A percentile compares a stretch with the other conserved stretches of the same genome.
Conservation (phyloP, 2,797 vertebrate species). For the Amphiprion clarkii region DNA sequence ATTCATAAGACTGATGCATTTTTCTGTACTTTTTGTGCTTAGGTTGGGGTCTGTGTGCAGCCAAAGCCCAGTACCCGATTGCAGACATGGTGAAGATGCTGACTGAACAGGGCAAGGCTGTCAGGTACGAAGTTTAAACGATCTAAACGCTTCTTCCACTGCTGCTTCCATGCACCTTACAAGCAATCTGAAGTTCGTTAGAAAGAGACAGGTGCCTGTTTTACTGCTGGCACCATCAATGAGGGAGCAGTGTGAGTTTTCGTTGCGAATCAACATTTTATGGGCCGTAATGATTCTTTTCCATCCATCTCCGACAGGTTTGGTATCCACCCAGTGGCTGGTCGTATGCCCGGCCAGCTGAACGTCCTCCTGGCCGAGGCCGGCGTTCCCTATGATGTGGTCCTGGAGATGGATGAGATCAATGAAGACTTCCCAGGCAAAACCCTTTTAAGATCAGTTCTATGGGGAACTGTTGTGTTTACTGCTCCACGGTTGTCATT, state of each 20-base stretch:
- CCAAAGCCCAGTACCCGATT: constrained; percentile 89
- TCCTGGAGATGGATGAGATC: constrained; percentile 91
- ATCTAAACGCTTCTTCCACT: not conserved
- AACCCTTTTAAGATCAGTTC: not conserved
- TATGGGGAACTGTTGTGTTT: constrained; percentile 14
- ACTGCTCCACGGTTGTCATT: constrained; percentile 10
- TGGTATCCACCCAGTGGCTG: constrained; percentile 89
- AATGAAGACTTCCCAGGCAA: constrained; percentile 89
- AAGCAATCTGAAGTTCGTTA: not conserved
- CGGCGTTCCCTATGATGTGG: constrained; percentile 88
- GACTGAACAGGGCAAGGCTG: constrained; percentile 84
- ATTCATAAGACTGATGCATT: not conserved
- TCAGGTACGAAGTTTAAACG: constrained; percentile 75
- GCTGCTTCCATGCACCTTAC: not conserved
- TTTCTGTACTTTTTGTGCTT: constrained; percentile 32
- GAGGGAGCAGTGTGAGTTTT: not conserved
- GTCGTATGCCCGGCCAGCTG: constrained; percentile 88
- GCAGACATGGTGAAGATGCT: constrained; percentile 91
- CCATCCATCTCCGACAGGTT: constrained; percentile 75
- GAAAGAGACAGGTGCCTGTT: not conserved
- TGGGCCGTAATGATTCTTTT: not conserved
- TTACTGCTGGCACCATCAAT: not conserved
- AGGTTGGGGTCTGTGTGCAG: constrained; percentile 90
- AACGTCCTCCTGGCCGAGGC: constrained; percentile 89
- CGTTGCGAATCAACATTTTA: not conserved